phyloP scores from a whole-genome alignment of 2,888 invertebrate genomes.

The Lithophane ornitopus region DNA sequence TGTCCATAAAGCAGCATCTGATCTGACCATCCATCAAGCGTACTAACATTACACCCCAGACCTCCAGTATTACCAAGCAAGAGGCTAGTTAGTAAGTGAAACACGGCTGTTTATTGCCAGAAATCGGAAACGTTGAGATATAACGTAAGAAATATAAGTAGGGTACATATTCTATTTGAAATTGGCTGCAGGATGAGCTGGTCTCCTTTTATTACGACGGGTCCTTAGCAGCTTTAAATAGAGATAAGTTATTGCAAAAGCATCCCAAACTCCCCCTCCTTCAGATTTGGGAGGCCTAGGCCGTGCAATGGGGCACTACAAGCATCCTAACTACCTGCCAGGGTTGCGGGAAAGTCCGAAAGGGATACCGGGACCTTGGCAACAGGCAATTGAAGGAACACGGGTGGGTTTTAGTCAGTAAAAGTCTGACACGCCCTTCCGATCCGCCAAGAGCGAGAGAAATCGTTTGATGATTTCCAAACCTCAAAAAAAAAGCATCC shows the following conservation, averaged over 20 bases:
- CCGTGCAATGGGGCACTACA: background rate
- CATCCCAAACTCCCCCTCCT: no score
- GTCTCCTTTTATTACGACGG: background rate
- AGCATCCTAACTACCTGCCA: background rate
- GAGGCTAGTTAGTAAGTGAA: background rate
- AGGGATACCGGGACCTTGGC: no score
- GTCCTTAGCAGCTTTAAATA: background rate
- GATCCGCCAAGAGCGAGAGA: no score
- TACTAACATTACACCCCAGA: background rate
- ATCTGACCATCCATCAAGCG: background rate
- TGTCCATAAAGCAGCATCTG: background rate
- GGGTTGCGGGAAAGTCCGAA: no score
- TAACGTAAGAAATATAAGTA: background rate
- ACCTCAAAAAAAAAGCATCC: no score
- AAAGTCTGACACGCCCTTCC: no score
- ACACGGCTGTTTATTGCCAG: background rate
- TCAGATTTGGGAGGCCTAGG: background rate
- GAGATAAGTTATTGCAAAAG: no score
- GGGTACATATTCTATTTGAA: background rate
- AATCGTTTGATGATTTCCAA: no score
- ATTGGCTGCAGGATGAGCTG: background rate
- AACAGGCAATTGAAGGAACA: no score
- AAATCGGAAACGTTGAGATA: background rate
- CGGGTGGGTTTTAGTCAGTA: no score
- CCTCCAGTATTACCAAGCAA: background rate